These are phyloP conservation scores for Azorinus chamasolen DNA, from an alignment of 2,888 invertebrate genomes.

Conservation along the genomic window DNA sequence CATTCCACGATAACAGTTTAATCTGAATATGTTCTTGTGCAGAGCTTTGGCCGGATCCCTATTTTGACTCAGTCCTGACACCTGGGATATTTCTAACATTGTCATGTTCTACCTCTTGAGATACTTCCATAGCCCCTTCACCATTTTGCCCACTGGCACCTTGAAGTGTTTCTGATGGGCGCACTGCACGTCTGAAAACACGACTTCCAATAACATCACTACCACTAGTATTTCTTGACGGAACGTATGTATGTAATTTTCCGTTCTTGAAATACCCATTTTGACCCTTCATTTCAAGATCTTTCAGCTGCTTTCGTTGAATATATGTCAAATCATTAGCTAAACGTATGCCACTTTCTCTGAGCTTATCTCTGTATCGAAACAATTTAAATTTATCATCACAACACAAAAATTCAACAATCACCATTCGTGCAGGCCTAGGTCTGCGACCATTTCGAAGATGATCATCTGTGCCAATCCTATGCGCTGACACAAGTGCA, in stretches of 20 bases:
- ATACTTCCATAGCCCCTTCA: too few relatives aligned
- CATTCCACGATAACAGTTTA: slow-evolving; percentile 10
- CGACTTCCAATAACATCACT: background rate
- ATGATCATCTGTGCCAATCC: too few relatives aligned
- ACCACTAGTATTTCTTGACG: background rate
- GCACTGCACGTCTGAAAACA: too few relatives aligned
- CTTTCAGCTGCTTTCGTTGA: background rate
- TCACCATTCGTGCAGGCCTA: too few relatives aligned
- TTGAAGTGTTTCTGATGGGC: too few relatives aligned
- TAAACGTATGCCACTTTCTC: background rate
- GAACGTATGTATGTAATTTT: too few relatives aligned
- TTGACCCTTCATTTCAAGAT: background rate
- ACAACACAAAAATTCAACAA: background rate
- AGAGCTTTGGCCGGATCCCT: slow-evolving; percentile 12
- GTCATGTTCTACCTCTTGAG: too few relatives aligned
- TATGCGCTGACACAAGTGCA: background rate
- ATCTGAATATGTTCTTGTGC: background rate
- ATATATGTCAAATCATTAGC: background rate
- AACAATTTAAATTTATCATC: background rate
- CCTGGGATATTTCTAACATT: too few relatives aligned
- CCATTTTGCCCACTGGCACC: too few relatives aligned
- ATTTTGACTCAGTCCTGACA: background rate
- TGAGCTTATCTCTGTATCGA: background rate
- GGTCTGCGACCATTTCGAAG: too few relatives aligned
- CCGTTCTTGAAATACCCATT: background rate